Evolutionary conservation across 2,888 invertebrate species (phyloP).

Genomic region (Siphonodentalium dalli): DNA sequence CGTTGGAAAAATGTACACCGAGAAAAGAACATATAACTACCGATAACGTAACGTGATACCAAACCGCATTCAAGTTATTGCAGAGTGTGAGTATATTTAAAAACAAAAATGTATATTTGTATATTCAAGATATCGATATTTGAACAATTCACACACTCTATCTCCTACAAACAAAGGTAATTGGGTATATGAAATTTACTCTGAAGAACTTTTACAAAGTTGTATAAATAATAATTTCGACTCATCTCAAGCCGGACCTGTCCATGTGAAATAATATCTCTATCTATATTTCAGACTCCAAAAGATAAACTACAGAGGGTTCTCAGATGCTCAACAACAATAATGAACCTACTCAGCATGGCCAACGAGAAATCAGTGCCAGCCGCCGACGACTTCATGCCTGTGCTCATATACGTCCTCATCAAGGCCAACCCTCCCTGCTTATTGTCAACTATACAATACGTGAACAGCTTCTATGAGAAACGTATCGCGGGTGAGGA

Average conservation of each 20-base stretch:
- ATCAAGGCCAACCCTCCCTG: slow-evolving; percentile 96
- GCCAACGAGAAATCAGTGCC: slow-evolving; percentile 77
- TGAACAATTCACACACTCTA: no score
- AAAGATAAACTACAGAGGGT: slow-evolving; percentile 85
- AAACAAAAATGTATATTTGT: no score
- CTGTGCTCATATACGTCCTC: slow-evolving; percentile 94
- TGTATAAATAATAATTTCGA: no score
- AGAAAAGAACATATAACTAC: no score
- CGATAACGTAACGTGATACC: no score
- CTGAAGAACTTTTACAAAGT: background rate
- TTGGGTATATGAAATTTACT: no score
- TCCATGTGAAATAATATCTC: background rate
- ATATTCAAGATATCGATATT: no score
- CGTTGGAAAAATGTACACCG: no score
- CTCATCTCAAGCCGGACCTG: no score
- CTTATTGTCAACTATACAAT: slow-evolving; percentile 92
- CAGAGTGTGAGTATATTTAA: no score
- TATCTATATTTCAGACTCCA: slow-evolving; percentile 71
- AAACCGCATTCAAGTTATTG: no score
- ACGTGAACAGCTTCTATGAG: slow-evolving; percentile 91
- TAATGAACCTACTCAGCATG: slow-evolving; percentile 90
- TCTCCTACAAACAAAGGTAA: no score
- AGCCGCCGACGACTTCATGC: slow-evolving; percentile 91
- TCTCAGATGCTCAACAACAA: slow-evolving; percentile 86
- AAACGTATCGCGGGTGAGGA: slow-evolving; percentile 85